Evolutionary conservation across 1,140 invertebrate species (phyloP), one percentile per base, ranked within the genome.

Genomic region (Potamilus streckersoni): DNA sequence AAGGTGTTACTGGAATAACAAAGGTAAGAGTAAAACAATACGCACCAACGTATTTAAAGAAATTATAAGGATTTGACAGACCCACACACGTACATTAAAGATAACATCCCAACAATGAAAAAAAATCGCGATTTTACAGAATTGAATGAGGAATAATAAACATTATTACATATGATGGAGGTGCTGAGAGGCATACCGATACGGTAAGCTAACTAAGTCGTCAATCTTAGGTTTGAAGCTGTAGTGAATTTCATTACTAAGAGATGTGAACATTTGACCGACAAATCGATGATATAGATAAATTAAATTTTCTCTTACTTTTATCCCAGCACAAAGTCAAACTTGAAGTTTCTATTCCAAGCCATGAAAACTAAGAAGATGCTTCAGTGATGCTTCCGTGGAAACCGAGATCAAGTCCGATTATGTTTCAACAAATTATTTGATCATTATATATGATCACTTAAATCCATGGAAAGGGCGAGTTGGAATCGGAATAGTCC

Each of bases 241-340:
- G 15, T 95, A 82, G 17, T 96, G 95, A 88, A 99, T 96, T 73
- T 92, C 91, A 84, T 94, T 93, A 63, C 95, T 96, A 90, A 98
- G 96, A 17, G 98, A 95, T 2, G 98, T 97, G 69, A 98, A 92
- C 23, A 96, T 92, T 79, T 98, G 98, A 82, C 97, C 97, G 91
- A 98, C 95, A 65, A 99, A 92, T 97, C 97, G 99, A 99, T 92
- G 92, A 94, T 94, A 4, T 98, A 89, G 0, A 96, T 96, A 85
- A 99, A 99, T 15, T 97, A 97, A n/a, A 95, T 97, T 87, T 98
- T 97, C 88, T 98, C 97, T 93, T 95, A 96, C 96, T 98, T 98
- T 90, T 98, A 96, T 49, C 97, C 84, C 13, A 84, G 81, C 23
- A 86, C 81, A 71, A 80, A 87, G 17, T 78, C 83, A 79, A 85